Evolutionary conservation across 2,888 invertebrate species (phyloP).

Genomic region (Ariolimax columbianus): DNA sequence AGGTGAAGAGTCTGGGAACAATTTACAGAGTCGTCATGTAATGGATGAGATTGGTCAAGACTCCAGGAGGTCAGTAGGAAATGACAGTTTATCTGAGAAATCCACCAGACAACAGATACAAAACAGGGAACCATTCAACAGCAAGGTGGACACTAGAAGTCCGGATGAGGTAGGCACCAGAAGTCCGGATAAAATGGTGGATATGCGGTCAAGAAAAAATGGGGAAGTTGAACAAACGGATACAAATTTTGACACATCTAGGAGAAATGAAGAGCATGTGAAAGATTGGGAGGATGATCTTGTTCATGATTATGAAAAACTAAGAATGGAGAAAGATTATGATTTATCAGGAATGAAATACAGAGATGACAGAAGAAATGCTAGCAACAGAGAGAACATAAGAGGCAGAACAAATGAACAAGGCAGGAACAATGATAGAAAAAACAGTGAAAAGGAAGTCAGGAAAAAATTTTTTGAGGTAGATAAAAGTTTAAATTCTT

Average conservation of each 20-base stretch:
- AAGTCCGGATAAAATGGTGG: background rate
- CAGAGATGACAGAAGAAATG: background rate
- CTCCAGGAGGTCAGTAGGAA: background rate
- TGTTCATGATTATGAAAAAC: background rate
- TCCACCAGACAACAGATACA: background rate
- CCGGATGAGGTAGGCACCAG: background rate
- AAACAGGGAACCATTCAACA: background rate
- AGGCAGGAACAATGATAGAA: background rate
- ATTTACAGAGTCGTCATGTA: background rate
- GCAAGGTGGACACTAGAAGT: background rate
- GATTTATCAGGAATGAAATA: background rate
- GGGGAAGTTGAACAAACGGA: background rate
- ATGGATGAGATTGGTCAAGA: background rate
- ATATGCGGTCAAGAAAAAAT: background rate
- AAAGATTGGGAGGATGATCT: background rate
- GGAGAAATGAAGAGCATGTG: background rate
- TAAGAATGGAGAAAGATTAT: background rate
- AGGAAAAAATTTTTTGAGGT: background rate
- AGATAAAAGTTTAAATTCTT: background rate
- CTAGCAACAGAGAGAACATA: background rate
- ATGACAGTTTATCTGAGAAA: background rate
- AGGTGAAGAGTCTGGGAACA: background rate
- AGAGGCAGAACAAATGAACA: background rate
- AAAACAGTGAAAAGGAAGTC: background rate
- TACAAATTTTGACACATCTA: background rate